Evolutionary conservation across 2,113 vertebrate genomes (phyloP), one percentile per base, ranked within the genome.

Genomic region (Gymnogyps californianus): DNA sequence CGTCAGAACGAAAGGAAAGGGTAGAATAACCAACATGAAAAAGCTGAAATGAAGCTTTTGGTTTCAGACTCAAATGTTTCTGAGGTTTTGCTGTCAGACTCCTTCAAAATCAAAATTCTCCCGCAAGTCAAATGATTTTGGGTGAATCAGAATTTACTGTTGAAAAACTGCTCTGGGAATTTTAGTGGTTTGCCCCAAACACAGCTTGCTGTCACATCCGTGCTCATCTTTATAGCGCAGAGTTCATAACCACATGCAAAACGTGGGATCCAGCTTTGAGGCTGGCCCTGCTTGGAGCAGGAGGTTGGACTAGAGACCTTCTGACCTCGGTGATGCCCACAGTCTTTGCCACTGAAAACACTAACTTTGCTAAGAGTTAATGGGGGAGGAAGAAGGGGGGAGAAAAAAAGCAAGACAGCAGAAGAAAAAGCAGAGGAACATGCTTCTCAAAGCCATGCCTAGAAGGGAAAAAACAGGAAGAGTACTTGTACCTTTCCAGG

Each of bases 221-320:
- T 49, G 51, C 58, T 64, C 6, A 0, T 26, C 65, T n/a, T 34
- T 21, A 4, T 15, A 46, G 18, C 0, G 2, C 13, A 59, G 57
- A 38, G 16, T 32, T 51, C 29, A 26, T 16, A 32, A 59, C 26
- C 20, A n/a, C 51, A 11, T 0, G 11, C 20, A 51, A 44, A 90
- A 38, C 31, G 25, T 46, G 29, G 40, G 29, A n/a, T 32, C n/a
- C 44, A 51, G 29, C 55, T 66, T 89, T 29, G 36, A 42, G 51
- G 11, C 20, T 88, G 58, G 21, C 29, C 52, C 44, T 89, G 49
- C 44, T 81, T 61, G 42, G 77, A 54, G 36, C 44, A 66, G 20
- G 59, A 77, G 34, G 24, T 61, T 49, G 54, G 51, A 32, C 25
- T n/a, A 21, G 16, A 75, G 65, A n/a, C 4, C 17, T 72, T 72